Percentiles rank a stretch among this genome's conserved stretches.
phyloP scores from a whole-genome alignment of 2,888 invertebrate genomes.

The Steinernema hermaphroditum region DNA sequence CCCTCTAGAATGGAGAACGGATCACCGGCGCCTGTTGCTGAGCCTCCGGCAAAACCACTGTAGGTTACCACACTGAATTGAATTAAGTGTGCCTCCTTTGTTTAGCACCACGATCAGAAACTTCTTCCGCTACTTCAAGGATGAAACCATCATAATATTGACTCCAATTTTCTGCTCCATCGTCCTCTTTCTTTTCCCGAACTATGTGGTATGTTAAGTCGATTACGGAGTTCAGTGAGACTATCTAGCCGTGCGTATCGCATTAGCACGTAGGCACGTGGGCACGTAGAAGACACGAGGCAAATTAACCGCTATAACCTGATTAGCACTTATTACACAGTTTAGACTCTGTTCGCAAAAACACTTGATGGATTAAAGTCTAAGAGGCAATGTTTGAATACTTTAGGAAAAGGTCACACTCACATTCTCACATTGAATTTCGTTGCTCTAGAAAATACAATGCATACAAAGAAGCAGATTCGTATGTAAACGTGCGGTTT shows the following conservation, averaged over 20 bases:
- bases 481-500: too few relatives aligned
- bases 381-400: too few relatives aligned
- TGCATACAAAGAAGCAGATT: too few relatives aligned
- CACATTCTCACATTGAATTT: too few relatives aligned
- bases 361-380: too few relatives aligned
- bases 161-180: slow-evolving; percentile 7
- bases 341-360: too few relatives aligned
- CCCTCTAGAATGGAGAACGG: slow-evolving; percentile 17
- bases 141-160: background rate
- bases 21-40: background rate
- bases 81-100: too few relatives aligned
- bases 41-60: background rate
- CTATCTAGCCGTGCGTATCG: too few relatives aligned
- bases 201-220: slow-evolving; percentile 2
- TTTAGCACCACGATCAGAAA: background rate
- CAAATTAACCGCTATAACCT: too few relatives aligned
- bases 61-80: background rate
- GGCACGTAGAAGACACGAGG: background rate
- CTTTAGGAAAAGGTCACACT: too few relatives aligned
- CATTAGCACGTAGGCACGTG: background rate
- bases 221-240: background rate
- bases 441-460: too few relatives aligned
- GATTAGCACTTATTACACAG: too few relatives aligned
- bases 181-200: background rate
- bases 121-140: slow-evolving; percentile 20